A percentile compares a stretch with the other conserved stretches of the same genome.
phyloP scores from a whole-genome alignment of 2,888 invertebrate genomes.

The Poecilobothrus nobilitatus region DNA sequence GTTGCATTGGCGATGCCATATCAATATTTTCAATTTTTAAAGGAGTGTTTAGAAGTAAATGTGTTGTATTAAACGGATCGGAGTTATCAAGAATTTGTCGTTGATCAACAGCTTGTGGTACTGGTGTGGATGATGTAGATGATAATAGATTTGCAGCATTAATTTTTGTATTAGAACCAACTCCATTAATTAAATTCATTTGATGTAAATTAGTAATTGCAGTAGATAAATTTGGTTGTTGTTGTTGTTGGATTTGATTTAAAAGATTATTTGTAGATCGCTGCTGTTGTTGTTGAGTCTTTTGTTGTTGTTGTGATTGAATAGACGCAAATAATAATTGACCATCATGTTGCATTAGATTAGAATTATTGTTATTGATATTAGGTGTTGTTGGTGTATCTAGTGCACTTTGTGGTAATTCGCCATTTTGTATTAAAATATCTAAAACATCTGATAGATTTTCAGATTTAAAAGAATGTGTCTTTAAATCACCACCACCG shows the following conservation, averaged over 20 bases:
- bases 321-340: constrained; percentile 28
- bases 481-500: constrained; percentile 10
- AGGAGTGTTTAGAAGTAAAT: constrained; percentile 23
- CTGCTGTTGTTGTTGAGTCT: constrained; percentile 20
- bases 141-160: constrained; percentile 24
- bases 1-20: constrained; percentile 39
- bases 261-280: constrained; percentile 21
- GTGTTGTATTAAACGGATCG: constrained; percentile 15
- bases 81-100: constrained; percentile 16
- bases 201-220: background rate
- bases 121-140: constrained; percentile 22
- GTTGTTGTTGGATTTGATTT: constrained; percentile 13
- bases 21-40: constrained; percentile 36
- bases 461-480: constrained; percentile 37
- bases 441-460: constrained; percentile 69
- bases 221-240: constrained; percentile 14
- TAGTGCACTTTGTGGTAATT: constrained; percentile 77
- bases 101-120: constrained; percentile 21
- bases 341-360: constrained; percentile 30
- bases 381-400: constrained; percentile 44
- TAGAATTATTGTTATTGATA: constrained; percentile 33
- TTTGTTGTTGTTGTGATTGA: constrained; percentile 25
- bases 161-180: constrained; percentile 21
- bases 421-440: constrained; percentile 87
- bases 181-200: background rate